Percentiles rank a stretch among this genome's conserved stretches.
Evolutionary conservation across 2,888 invertebrate genomes (phyloP).

Genomic region (Ischnura elegans): DNA sequence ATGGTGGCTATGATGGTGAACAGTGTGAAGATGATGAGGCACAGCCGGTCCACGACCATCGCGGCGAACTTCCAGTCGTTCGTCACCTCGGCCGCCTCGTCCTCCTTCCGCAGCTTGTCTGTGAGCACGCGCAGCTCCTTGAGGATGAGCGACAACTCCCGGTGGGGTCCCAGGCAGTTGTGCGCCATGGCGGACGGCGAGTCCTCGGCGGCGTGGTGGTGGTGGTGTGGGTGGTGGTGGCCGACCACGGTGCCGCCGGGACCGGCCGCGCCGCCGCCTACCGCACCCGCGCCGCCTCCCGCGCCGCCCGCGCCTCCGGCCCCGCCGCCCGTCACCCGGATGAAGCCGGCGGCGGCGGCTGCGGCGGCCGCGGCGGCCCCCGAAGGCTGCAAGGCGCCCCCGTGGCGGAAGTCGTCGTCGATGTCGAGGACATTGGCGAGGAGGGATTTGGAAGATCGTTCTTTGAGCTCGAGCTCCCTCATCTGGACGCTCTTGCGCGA

Average conservation of each 20-base stretch:
- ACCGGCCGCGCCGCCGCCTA: constrained; percentile 73
- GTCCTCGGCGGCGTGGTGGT: constrained; percentile 33
- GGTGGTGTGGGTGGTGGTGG: constrained; percentile 71
- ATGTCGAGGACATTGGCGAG: constrained; percentile 98
- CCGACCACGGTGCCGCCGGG: constrained; percentile 82
- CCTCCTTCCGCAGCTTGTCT: constrained; percentile 95
- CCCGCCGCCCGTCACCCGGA: constrained; percentile 75
- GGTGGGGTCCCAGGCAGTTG: constrained; percentile 91
- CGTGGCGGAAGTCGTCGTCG: constrained; percentile 96
- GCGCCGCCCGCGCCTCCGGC: constrained; percentile 80
- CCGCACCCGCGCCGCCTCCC: constrained; percentile 82
- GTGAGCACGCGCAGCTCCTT: constrained; percentile 95
- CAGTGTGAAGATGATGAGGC: constrained; percentile 99
- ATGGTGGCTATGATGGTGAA: constrained; percentile 98
- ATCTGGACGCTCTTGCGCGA: constrained; percentile 87
- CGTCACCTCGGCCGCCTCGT: constrained; percentile 95
- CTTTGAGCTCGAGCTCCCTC: constrained; percentile 92
- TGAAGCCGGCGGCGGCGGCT: constrained; percentile 76
- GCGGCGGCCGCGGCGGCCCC: constrained; percentile 76
- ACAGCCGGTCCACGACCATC: constrained; percentile 99
- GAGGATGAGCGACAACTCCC: constrained; percentile 96
- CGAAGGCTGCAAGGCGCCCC: constrained; percentile 81
- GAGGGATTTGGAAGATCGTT: constrained; percentile 95
- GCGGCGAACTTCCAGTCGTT: constrained; percentile 99
- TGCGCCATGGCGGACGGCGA: constrained; percentile 68